These are phyloP conservation scores for Crotalus helleri DNA, from an alignment of 2,113 vertebrate species.

Conservation along the genomic window DNA sequence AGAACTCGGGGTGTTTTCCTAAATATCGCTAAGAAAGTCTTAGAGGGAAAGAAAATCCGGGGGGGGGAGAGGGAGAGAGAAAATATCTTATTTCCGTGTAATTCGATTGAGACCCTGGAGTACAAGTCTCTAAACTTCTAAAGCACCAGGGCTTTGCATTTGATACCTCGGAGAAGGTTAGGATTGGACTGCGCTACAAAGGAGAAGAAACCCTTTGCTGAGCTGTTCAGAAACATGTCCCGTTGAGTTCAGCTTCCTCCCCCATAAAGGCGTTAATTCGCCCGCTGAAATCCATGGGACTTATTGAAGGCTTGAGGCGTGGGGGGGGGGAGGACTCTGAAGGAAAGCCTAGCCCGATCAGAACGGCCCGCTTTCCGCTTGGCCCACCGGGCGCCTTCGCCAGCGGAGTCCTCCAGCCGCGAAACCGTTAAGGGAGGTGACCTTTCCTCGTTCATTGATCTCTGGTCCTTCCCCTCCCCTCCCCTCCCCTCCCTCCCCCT, in stretches of 20 bases:
- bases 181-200: not conserved
- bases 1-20: not conserved
- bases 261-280: not conserved
- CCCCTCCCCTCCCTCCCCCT: not conserved
- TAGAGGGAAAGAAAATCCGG: not conserved
- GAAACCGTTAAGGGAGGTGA: not conserved
- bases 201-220: not conserved
- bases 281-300: not conserved
- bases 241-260: not conserved
- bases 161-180: not conserved
- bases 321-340: no score
- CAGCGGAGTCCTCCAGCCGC: not conserved
- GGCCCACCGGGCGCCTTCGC: not conserved
- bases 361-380: not conserved
- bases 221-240: not conserved
- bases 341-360: not conserved
- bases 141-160: not conserved
- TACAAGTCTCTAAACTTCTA: not conserved
- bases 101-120: not conserved
- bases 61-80: no score
- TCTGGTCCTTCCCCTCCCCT: not conserved
- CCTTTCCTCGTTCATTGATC: slow-evolving; percentile 6
- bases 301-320: not conserved
- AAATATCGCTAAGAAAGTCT: not conserved
- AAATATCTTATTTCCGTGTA: not conserved